Evolutionary conservation across 2,113 vertebrate genomes (phyloP).

Genomic region (Zingel zingel): DNA sequence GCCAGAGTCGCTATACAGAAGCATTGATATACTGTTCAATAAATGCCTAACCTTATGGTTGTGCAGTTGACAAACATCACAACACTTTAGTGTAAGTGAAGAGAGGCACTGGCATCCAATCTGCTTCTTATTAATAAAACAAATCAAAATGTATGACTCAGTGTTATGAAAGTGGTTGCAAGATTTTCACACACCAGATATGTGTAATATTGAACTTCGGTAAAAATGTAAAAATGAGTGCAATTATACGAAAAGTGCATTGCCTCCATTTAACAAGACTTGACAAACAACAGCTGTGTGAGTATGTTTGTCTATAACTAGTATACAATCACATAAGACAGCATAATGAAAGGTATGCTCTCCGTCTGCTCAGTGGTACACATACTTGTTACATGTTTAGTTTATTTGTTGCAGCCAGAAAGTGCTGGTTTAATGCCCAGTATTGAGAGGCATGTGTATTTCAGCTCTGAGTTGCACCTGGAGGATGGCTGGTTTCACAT

Average conservation of each 20-base stretch:
- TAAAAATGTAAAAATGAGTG: not conserved
- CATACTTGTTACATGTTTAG: not conserved
- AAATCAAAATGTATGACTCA: not conserved
- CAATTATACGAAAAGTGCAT: not conserved
- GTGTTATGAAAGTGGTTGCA: not conserved
- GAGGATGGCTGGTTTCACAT: not conserved
- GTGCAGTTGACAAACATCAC: not conserved
- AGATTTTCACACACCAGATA: not conserved
- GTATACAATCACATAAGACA: no score
- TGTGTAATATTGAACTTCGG: not conserved
- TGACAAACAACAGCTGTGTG: not conserved
- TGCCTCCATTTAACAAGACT: not conserved
- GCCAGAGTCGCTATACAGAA: not conserved
- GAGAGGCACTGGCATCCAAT: not conserved
- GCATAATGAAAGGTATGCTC: not conserved
- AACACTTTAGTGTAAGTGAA: not conserved
- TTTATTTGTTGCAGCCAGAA: not conserved
- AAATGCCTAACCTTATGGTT: not conserved
- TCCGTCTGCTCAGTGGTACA: not conserved
- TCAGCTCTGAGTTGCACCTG: not conserved
- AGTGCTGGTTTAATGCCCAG: not conserved
- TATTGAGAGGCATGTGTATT: not conserved
- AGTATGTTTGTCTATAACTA: not conserved
- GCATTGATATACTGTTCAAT: not conserved
- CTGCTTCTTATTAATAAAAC: conserved; percentile 15